Conservation (phyloP, 2,888 invertebrate species). For the Schizotus pectinicornis region DNA sequence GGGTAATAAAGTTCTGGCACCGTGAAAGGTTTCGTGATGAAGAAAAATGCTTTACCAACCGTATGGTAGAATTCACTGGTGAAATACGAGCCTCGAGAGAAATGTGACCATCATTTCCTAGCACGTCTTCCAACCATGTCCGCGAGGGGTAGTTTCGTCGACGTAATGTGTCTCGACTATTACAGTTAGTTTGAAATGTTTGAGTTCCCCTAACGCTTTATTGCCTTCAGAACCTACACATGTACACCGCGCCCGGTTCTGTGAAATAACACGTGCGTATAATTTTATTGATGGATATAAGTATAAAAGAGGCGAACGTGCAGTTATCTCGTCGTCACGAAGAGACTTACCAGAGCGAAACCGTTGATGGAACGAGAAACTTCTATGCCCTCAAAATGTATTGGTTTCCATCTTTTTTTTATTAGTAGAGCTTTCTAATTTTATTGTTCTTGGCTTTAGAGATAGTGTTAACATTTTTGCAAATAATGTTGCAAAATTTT, state of each 20-base stretch:
- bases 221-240: constrained; percentile 24
- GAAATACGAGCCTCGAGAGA: constrained; percentile 26
- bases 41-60: no score
- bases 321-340: neutral
- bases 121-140: constrained; percentile 28
- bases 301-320: constrained; percentile 1
- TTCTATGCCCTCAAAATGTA: no score
- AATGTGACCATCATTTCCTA: constrained; percentile 30
- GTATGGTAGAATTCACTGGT: constrained; percentile 14
- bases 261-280: constrained; percentile 28
- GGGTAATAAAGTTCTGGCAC: no score
- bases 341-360: neutral
- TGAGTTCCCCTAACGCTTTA: constrained; percentile 29
- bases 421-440: no score
- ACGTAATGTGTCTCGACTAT: constrained; percentile 49
- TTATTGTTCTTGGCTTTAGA: no score
- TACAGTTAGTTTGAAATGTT: constrained; percentile 41
- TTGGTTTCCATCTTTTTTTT: no score
- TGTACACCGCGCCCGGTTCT: constrained; percentile 8
- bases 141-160: constrained; percentile 42
- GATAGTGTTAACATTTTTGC: no score
- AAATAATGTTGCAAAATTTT: no score
- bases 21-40: no score
- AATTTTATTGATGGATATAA: constrained; percentile 1
- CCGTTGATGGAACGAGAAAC: no score